These are phyloP conservation scores for Podotricha telesiphe DNA, from an alignment of 2,888 invertebrate species.

Conservation along the genomic window DNA sequence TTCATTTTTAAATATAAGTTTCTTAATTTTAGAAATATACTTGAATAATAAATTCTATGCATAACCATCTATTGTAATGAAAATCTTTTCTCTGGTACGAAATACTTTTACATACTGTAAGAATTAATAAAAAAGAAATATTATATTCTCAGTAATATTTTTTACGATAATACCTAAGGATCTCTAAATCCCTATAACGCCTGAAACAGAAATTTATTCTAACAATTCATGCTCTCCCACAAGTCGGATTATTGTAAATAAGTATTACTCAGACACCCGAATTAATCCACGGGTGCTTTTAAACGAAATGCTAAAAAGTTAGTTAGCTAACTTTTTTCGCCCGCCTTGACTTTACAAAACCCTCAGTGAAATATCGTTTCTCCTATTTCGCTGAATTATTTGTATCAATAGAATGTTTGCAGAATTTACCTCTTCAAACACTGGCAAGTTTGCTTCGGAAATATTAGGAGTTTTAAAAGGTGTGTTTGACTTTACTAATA, in stretches of 20 bases:
- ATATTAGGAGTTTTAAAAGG: slow-evolving; percentile 75
- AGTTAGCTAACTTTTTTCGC: slow-evolving; percentile 65
- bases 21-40: too few relatives aligned
- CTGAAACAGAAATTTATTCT: slow-evolving; percentile 74
- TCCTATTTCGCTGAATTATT: slow-evolving; percentile 68
- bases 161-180: not conserved
- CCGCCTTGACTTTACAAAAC: slow-evolving; percentile 61
- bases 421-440: slow-evolving; percentile 72
- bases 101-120: not conserved
- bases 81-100: too few relatives aligned
- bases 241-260: slow-evolving; percentile 83
- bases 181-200: slow-evolving; percentile 56
- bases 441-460: slow-evolving; percentile 54
- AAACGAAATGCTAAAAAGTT: slow-evolving; percentile 79
- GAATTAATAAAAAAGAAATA: not conserved
- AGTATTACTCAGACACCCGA: slow-evolving; percentile 75
- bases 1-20: too few relatives aligned
- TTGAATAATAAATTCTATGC: too few relatives aligned
- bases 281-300: slow-evolving; percentile 76
- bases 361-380: slow-evolving; percentile 71
- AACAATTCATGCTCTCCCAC: slow-evolving; percentile 74
- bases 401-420: slow-evolving; percentile 79
- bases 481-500: slow-evolving; percentile 81
- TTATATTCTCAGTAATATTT: not conserved
- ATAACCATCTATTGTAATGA: too few relatives aligned